These are phyloP conservation scores for rat (Rattus norvegicus) DNA, from an alignment of 2,113 vertebrate species.

Conservation along the genomic window GRCr8 NC_086020.1:213165001-213165500, in stretches of 20 bases:
- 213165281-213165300: background rate
- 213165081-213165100: background rate
- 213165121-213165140: background rate
- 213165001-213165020: background rate
- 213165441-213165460: background rate
- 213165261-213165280: background rate
- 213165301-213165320: background rate
- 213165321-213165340: background rate
- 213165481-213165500: background rate
- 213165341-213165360: background rate
- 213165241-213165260: background rate
- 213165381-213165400: background rate
- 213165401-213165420: background rate
- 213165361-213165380: background rate
- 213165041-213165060: background rate
- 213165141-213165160: background rate
- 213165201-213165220: constrained; percentile 50
- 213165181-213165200: background rate
- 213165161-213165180: background rate
- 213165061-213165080: background rate
- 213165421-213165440: background rate
- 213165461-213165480: background rate
- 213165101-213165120: background rate
- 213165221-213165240: background rate
- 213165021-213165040: background rate